Conservation (phyloP, 2,888 invertebrate species). For the Monoplex corrugatus region DNA sequence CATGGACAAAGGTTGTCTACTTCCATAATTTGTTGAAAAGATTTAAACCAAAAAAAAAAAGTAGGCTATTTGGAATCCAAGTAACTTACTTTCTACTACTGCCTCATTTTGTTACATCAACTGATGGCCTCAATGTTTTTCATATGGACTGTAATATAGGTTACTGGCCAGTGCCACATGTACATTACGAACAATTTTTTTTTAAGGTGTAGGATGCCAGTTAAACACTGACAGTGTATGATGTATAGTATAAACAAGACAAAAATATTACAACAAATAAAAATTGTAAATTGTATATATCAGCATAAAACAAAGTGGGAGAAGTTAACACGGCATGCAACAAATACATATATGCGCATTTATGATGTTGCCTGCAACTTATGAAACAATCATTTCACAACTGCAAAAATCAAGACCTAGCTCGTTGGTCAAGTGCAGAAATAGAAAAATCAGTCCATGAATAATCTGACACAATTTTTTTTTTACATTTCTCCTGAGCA, state of each 20-base stretch:
- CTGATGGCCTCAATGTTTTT: too few relatives aligned
- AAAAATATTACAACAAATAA: constrained; percentile 30
- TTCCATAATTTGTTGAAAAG: too few relatives aligned
- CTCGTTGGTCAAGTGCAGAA: too few relatives aligned
- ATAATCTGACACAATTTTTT: not conserved
- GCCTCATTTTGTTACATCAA: too few relatives aligned
- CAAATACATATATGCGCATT: not conserved
- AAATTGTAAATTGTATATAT: constrained; percentile 1
- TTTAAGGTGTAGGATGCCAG: not conserved
- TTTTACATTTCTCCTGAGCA: not conserved
- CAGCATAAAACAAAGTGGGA: constrained; percentile 3
- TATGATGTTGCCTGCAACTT: not conserved
- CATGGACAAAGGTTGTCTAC: too few relatives aligned
- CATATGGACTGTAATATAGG: not conserved
- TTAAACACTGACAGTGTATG: not conserved
- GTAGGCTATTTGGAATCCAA: too few relatives aligned
- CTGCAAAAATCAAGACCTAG: not conserved
- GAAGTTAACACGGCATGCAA: constrained; percentile 9
- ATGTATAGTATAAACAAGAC: constrained; percentile 20
- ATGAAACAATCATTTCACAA: not conserved
- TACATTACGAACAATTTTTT: too few relatives aligned
- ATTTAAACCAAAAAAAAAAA: too few relatives aligned
- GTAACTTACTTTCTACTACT: too few relatives aligned
- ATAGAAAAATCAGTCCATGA: not conserved
- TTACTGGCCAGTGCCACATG: constrained; percentile 35